These are phyloP conservation scores for Sarcophaga rosellei DNA, from an alignment of 2,888 invertebrate species.

Conservation along the genomic window DNA sequence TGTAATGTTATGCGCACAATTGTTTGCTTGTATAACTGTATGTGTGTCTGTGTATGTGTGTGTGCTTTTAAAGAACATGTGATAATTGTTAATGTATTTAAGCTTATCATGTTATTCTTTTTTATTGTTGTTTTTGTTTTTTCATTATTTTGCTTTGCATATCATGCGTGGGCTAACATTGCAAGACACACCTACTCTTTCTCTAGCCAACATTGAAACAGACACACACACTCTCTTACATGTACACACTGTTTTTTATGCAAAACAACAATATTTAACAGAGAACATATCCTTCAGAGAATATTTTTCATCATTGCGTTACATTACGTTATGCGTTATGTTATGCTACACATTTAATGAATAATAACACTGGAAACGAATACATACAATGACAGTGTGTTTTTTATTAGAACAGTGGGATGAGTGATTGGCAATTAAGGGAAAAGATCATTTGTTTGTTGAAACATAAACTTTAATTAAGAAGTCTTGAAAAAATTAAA, in stretches of 20 bases:
- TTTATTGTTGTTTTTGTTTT: constrained; percentile 1
- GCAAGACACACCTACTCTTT: constrained; percentile 67
- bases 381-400: no score
- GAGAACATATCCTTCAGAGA: neutral
- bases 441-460: no score
- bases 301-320: neutral
- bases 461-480: no score
- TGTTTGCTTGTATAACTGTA: neutral
- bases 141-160: constrained; percentile 11
- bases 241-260: neutral
- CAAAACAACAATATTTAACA: neutral
- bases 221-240: neutral
- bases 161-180: constrained; percentile 65
- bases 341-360: no score
- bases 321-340: neutral
- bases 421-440: no score
- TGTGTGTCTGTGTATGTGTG: neutral
- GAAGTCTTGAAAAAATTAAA: no score
- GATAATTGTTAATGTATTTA: constrained; percentile 51
- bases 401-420: no score
- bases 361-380: neutral
- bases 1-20: constrained; percentile 47
- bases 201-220: constrained; percentile 19
- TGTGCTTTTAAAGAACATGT: constrained; percentile 42
- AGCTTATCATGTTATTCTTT: constrained; percentile 17